Evolutionary conservation across 1,140 invertebrate genomes (phyloP).

Genomic region (Babylonia areolata): DNA sequence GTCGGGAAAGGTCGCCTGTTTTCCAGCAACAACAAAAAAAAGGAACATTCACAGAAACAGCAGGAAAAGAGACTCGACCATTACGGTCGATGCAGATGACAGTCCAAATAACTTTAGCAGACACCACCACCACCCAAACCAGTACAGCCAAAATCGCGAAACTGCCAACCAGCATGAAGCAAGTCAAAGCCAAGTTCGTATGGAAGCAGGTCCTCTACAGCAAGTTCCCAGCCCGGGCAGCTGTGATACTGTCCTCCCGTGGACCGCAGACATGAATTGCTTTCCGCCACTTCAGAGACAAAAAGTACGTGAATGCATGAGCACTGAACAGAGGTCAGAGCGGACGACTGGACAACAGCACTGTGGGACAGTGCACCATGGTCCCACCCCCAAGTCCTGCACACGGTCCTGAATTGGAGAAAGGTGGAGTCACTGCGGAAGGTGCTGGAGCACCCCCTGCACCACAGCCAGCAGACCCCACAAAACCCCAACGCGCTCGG

Average conservation of each 20-base stretch:
- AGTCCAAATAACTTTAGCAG: no score
- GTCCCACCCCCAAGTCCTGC: background rate
- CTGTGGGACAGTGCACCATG: no score
- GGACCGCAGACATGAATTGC: background rate
- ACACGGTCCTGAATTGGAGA: background rate
- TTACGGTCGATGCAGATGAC: no score
- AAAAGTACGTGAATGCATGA: background rate
- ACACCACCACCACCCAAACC: no score
- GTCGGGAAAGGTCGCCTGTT: background rate
- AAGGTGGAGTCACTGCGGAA: background rate
- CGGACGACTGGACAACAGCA: background rate
- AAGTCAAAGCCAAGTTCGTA: background rate
- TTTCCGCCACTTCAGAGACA: background rate
- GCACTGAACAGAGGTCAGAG: background rate
- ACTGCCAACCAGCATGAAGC: background rate
- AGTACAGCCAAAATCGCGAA: background rate
- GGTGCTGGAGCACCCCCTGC: background rate
- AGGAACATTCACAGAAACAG: background rate
- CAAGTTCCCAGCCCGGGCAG: background rate
- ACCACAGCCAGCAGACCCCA: background rate
- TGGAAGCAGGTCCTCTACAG: background rate
- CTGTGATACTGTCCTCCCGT: background rate
- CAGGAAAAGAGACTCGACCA: background rate
- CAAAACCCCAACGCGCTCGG: background rate
- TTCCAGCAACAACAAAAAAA: background rate